Percentiles rank a stretch among this genome's conserved stretches.
These are phyloP conservation scores for Poecile montanus DNA, from an alignment of 2,797 vertebrate species.

Conservation along the genomic window DNA sequence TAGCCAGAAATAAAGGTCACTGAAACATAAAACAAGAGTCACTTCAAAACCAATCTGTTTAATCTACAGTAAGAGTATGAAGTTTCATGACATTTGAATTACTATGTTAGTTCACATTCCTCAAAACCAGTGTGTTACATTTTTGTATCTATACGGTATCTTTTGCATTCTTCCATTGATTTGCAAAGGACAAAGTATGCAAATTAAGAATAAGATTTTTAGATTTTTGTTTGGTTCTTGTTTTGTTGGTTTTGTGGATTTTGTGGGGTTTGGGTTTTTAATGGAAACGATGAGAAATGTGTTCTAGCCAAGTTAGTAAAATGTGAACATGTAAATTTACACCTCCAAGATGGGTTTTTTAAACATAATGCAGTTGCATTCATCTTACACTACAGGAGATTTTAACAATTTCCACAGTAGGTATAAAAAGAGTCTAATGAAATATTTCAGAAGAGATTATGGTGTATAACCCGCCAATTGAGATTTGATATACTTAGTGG, in stretches of 20 bases:
- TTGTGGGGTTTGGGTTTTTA: background rate
- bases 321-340: background rate
- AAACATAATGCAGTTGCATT: background rate
- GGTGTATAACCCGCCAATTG: background rate
- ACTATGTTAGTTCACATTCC: background rate
- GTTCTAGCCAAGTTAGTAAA: background rate
- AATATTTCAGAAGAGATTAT: constrained; percentile 26
- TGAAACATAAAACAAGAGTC: background rate
- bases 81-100: background rate
- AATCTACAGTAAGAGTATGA: background rate
- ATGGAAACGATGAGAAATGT: background rate
- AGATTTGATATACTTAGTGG: background rate
- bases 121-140: background rate
- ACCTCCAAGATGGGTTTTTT: background rate
- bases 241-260: background rate
- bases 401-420: background rate
- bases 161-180: background rate
- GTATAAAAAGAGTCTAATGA: background rate
- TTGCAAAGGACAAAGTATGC: background rate
- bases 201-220: background rate
- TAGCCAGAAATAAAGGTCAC: background rate
- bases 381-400: background rate
- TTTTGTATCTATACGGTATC: background rate
- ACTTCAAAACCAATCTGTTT: background rate
- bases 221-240: background rate